These are phyloP conservation scores for Drosophila kohkoa DNA, from an alignment of 1,140 invertebrate species.

Conservation along the genomic window DNA sequence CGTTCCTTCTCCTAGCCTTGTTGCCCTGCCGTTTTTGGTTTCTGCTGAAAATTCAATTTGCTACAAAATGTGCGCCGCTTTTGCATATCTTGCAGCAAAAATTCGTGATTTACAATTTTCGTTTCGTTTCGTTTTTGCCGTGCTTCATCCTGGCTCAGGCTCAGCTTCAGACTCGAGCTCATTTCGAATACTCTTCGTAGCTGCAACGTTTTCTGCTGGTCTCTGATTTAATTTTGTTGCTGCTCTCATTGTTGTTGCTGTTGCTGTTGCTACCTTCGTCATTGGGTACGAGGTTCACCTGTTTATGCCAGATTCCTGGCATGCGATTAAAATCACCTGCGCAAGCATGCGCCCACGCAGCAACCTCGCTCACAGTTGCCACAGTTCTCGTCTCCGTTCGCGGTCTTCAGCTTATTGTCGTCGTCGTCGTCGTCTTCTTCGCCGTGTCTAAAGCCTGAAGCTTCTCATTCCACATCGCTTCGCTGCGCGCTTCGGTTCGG, in stretches of 20 bases:
- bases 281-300: slow-evolving; percentile 68
- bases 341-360: slow-evolving; percentile 82
- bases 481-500: slow-evolving; percentile 2
- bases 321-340: slow-evolving; percentile 84
- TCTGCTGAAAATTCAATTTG: slow-evolving; percentile 84
- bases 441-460: slow-evolving; percentile 6
- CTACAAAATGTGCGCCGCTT: slow-evolving; percentile 82
- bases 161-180: slow-evolving; percentile 10
- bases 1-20: slow-evolving; percentile 23
- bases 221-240: slow-evolving; percentile 73
- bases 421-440: slow-evolving; percentile 4
- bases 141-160: slow-evolving; percentile 54
- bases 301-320: slow-evolving; percentile 84
- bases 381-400: slow-evolving; percentile 11
- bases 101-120: slow-evolving; percentile 84
- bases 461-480: slow-evolving; percentile 22
- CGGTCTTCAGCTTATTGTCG: background rate
- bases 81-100: slow-evolving; percentile 83
- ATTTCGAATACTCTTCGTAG: slow-evolving; percentile 40
- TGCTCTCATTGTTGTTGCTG: slow-evolving; percentile 53
- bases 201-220: slow-evolving; percentile 35
- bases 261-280: slow-evolving; percentile 49
- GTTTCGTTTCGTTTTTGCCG: slow-evolving; percentile 70
- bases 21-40: slow-evolving; percentile 48
- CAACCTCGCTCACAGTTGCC: slow-evolving; percentile 21